Evolutionary conservation across 2,797 vertebrate genomes (phyloP).

Genomic region (Alauda arvensis): DNA sequence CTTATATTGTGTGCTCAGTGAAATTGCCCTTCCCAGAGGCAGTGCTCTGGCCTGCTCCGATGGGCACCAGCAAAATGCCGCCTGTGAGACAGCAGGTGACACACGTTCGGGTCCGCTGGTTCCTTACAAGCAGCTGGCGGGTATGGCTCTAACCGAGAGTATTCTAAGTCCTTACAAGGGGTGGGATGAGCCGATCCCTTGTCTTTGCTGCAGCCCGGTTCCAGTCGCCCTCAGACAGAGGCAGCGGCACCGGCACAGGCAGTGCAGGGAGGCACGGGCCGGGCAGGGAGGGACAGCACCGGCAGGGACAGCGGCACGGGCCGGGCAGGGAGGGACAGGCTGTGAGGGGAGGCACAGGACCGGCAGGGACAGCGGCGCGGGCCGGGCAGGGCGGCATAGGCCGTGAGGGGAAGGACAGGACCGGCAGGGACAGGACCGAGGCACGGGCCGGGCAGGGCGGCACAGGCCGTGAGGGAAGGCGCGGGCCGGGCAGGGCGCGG

Average conservation of each 20-base stretch:
- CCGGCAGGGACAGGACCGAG: no score
- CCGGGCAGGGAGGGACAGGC: no score
- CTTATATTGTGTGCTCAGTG: not conserved
- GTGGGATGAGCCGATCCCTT: rapidly evolving
- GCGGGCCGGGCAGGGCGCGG: not conserved
- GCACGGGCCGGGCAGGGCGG: no score
- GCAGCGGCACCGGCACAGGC: not conserved
- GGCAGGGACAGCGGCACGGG: no score
- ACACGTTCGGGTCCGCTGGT: not conserved
- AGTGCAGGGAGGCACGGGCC: no score
- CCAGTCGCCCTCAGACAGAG: not conserved
- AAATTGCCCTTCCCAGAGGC: not conserved
- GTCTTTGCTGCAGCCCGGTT: not conserved
- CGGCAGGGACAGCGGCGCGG: no score
- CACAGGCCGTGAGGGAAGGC: no score
- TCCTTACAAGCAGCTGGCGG: not conserved
- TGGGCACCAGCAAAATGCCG: not conserved
- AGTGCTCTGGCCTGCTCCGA: not conserved
- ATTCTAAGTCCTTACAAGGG: not conserved
- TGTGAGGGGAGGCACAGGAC: no score
- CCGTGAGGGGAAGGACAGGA: no score
- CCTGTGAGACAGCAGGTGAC: not conserved
- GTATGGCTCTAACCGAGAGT: not conserved
- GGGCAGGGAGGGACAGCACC: no score
- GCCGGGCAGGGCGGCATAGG: no score